Evolutionary conservation across 2,888 invertebrate genomes (phyloP).

Genomic region (Plemyria rubiginata): DNA sequence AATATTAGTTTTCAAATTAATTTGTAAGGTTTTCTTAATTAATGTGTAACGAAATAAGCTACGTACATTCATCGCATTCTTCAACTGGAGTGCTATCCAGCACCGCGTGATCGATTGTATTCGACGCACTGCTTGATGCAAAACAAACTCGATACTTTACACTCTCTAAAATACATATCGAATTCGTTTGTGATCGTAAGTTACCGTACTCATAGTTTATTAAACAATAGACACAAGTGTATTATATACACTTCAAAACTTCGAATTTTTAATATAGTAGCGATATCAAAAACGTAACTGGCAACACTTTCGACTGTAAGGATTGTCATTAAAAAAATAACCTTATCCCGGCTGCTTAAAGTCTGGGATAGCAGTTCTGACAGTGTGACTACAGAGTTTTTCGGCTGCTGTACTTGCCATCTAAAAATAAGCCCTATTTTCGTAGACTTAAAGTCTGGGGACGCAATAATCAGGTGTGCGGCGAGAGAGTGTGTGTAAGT

Average conservation of each 20-base stretch:
- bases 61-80: not conserved
- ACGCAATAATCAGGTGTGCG: slow-evolving; percentile 6
- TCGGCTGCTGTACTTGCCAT: not conserved
- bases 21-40: not conserved
- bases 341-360: slow-evolving; percentile 20
- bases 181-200: not conserved
- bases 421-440: slow-evolving; percentile 1
- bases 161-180: not conserved
- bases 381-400: slow-evolving; percentile 24
- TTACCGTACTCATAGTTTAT: not conserved
- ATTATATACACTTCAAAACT: slow-evolving; percentile 9
- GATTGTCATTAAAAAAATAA: slow-evolving; percentile 12
- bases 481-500: slow-evolving; percentile 37
- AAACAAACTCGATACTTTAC: not conserved
- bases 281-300: slow-evolving; percentile 16
- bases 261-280: slow-evolving; percentile 7
- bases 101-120: not conserved
- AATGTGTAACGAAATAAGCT: not conserved
- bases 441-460: slow-evolving; percentile 1
- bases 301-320: slow-evolving; percentile 19
- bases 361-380: slow-evolving; percentile 3
- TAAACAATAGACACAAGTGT: slow-evolving; percentile 1
- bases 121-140: not conserved
- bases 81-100: slow-evolving; percentile 1
- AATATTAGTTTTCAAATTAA: no score